phyloP scores from a whole-genome alignment of 1,140 invertebrate species.

The Riptortus pedestris region DNA sequence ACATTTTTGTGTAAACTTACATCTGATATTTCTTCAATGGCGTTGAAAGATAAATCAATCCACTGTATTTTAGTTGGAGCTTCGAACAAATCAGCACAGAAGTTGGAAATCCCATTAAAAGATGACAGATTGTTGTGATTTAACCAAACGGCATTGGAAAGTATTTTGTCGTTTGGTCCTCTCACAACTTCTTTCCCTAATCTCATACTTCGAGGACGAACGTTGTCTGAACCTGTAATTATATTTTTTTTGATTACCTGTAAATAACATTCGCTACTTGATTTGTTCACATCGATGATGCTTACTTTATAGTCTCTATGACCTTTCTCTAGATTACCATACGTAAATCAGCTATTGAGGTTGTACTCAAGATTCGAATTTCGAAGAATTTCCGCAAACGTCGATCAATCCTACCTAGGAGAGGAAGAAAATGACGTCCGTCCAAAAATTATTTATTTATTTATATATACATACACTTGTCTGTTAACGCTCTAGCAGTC shows the following conservation, averaged over 20 bases:
- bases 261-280: background rate
- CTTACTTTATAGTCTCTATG: too few species aligned
- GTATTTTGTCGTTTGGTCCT: conserved; percentile 31
- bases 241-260: background rate
- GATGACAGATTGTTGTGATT: conserved; percentile 42
- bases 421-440: background rate
- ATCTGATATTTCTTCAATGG: conserved; percentile 39
- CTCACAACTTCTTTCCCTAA: conserved; percentile 1
- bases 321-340: too few species aligned
- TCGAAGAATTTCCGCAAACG: background rate
- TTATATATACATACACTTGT: too few species aligned
- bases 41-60: conserved; percentile 46
- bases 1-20: too few species aligned
- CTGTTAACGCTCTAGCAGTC: too few species aligned
- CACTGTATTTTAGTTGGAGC: conserved; percentile 39
- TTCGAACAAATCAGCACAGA: conserved; percentile 37
- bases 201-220: conserved; percentile 18
- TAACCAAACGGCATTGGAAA: conserved; percentile 43
- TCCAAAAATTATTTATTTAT: background rate
- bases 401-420: too few species aligned
- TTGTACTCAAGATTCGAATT: too few species aligned
- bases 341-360: background rate
- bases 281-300: background rate
- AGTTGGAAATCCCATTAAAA: conserved; percentile 36
- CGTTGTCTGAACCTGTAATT: background rate